Base-by-base conservation (phyloP, 2,888 invertebrate genomes). In the Aporophyla nigra region DNA sequence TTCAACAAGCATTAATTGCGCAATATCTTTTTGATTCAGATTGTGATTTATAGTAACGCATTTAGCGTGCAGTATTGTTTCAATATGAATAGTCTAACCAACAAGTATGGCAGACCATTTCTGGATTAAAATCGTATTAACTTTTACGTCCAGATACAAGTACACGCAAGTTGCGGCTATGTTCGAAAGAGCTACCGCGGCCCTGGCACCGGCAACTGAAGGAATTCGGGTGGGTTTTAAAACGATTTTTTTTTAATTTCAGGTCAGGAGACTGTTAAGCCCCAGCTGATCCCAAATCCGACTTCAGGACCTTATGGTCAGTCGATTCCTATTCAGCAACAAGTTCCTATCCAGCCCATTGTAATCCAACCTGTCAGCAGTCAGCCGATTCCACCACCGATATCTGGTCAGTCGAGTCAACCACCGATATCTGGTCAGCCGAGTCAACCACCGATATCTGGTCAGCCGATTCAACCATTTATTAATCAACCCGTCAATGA, bases 191-290 rank as follows among this genome's bases (percentile, higher is more conserved):
- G n/a, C n/a, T n/a, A n/a, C n/a, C n/a, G n/a, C n/a, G n/a, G n/a
- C n/a, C n/a, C n/a, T n/a, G n/a, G n/a, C n/a, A n/a, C n/a, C n/a
- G n/a, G n/a, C n/a, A n/a, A n/a, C n/a, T n/a, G n/a, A n/a, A n/a
- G n/a, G n/a, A n/a, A n/a, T n/a, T n/a, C n/a, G n/a, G n/a, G n/a
- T n/a, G n/a, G n/a, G n/a, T n/a, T n/a, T n/a, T n/a, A n/a, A n/a
- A n/a, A n/a, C n/a, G n/a, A n/a, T n/a, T n/a, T n/a, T n/a, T n/a
- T n/a, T n/a, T n/a, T n/a, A n/a, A n/a, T 78, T 78, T 59, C 81
- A 78, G 77, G 53, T 46, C 81, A 53, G 14, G 56, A 65, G 14
- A 46, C 16, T 27, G 10, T 46, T 5, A 73, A 58, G 5, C 16
- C 10, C 0, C 51, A 46, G 33, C n/a, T 1, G 5, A 19, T 14